These are phyloP conservation scores for Varanus salvator DNA, from an alignment of 2,113 vertebrate genomes.

Conservation along the genomic window DNA sequence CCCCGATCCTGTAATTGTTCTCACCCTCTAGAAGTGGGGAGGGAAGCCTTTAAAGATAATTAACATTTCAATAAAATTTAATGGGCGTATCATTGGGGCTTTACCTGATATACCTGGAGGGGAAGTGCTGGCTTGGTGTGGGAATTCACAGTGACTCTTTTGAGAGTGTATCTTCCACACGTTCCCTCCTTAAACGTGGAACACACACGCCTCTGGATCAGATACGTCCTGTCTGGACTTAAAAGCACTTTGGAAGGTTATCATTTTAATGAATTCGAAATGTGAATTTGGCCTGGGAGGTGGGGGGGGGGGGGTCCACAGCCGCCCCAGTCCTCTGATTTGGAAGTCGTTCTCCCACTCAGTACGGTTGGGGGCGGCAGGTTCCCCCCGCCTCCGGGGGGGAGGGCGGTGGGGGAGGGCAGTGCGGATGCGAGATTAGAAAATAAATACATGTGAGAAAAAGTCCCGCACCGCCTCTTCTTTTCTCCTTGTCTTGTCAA, in stretches of 20 bases:
- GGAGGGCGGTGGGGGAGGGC: no score
- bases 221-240: not conserved
- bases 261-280: not conserved
- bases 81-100: slow-evolving; percentile 77
- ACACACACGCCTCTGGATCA: slow-evolving; percentile 8
- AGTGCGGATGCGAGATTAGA: not conserved
- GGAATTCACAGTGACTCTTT: not conserved
- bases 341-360: not conserved
- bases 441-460: not conserved
- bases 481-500: not conserved
- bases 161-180: not conserved
- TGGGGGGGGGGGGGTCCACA: not conserved
- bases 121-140: not conserved
- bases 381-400: not conserved
- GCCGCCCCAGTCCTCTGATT: not conserved
- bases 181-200: no score
- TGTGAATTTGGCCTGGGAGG: not conserved
- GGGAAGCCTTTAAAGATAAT: slow-evolving; percentile 80
- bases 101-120: slow-evolving; percentile 67
- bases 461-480: not conserved
- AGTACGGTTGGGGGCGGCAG: not conserved
- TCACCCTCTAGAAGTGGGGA: fast-evolving
- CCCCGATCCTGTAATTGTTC: slow-evolving; percentile 57
- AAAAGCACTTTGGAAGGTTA: not conserved
- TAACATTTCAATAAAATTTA: slow-evolving; percentile 93